These are phyloP conservation scores for Hypanus sabinus DNA, from an alignment of 2,113 vertebrate species.

Conservation along the genomic window DNA sequence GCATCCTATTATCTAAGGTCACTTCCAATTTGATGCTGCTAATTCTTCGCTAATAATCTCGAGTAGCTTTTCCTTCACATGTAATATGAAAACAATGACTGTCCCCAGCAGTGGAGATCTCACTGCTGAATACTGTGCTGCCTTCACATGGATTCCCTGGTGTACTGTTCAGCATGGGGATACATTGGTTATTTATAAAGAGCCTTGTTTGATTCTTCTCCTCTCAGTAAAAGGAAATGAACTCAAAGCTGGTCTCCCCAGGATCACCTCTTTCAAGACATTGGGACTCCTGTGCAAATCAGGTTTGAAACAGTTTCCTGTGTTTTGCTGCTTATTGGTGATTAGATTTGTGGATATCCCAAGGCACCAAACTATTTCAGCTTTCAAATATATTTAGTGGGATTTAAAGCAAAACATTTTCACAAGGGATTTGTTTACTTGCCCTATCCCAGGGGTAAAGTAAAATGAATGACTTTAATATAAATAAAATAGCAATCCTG, in stretches of 20 bases:
- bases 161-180: neutral
- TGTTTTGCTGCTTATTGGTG: neutral
- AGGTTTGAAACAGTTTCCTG: neutral
- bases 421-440: neutral
- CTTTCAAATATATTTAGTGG: neutral
- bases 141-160: neutral
- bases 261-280: neutral
- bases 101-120: neutral
- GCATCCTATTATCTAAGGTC: neutral
- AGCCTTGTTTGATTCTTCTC: neutral
- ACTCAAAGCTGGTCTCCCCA: neutral
- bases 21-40: neutral
- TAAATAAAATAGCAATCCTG: neutral
- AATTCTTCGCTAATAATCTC: neutral
- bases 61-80: neutral
- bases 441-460: neutral
- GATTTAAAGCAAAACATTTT: neutral
- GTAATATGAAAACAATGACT: neutral
- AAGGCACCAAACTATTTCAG: neutral
- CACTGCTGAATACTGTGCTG: neutral
- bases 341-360: neutral
- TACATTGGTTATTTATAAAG: neutral
- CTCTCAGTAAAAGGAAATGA: neutral
- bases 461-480: neutral
- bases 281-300: neutral